These are phyloP conservation scores for Esox masquinongy DNA, from an alignment of 2,797 vertebrate genomes.

Conservation along the genomic window DNA sequence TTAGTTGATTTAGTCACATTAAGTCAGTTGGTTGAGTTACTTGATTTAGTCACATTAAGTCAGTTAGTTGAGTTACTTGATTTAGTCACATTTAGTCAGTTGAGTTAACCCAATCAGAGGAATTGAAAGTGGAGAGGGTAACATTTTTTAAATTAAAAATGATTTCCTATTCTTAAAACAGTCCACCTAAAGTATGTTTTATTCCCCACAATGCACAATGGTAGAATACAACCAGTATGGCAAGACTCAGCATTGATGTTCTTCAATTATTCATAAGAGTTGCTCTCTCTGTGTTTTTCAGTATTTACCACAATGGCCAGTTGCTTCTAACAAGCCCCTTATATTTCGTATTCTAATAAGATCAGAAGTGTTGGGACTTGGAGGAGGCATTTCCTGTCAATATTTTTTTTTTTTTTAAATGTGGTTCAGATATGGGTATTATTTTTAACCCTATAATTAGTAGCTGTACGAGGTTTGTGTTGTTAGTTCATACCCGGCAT, in stretches of 20 bases:
- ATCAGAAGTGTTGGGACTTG: too few relatives aligned
- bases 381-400: too few relatives aligned
- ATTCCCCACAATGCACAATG: slow-evolving; percentile 35
- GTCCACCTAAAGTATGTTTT: slow-evolving; percentile 44
- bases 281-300: slow-evolving; percentile 42
- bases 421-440: neutral
- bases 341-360: too few relatives aligned
- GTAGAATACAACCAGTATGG: slow-evolving; percentile 45
- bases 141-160: slow-evolving; percentile 18
- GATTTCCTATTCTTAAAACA: slow-evolving; percentile 57
- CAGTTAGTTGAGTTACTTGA: too few relatives aligned
- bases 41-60: too few relatives aligned
- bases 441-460: neutral
- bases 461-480: slow-evolving; percentile 2
- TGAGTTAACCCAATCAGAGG: too few relatives aligned
- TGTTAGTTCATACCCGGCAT: neutral
- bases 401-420: slow-evolving; percentile 22
- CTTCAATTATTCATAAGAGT: slow-evolving; percentile 68
- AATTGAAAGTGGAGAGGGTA: too few relatives aligned
- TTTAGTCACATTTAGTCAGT: too few relatives aligned
- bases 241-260: slow-evolving; percentile 53
- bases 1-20: too few relatives aligned
- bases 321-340: slow-evolving; percentile 60
- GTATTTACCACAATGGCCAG: slow-evolving; percentile 54
- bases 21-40: neutral